These are phyloP conservation scores for Microdon myrmicae DNA, from an alignment of 2,888 invertebrate species.

Conservation along the genomic window DNA sequence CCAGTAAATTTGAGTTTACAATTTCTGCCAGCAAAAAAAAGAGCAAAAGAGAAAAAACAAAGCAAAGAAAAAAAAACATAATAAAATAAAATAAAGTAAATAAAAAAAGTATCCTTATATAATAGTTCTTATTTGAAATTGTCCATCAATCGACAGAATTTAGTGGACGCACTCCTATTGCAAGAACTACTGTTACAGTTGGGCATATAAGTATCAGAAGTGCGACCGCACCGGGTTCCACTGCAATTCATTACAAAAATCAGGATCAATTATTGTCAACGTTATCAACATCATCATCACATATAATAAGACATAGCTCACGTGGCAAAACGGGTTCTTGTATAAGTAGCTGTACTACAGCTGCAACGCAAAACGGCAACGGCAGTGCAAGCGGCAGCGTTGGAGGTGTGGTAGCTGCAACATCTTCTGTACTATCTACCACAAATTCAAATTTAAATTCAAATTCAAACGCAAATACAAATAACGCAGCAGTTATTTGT, in stretches of 20 bases:
- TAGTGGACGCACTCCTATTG: constrained; percentile 8
- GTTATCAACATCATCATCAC: constrained; percentile 56
- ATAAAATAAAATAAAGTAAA: constrained; percentile 67
- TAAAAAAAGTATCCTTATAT: too few relatives aligned
- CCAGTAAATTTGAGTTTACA: background rate
- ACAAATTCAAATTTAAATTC: constrained; percentile 24
- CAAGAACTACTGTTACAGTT: constrained; percentile 2
- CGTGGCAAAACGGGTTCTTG: constrained; percentile 68
- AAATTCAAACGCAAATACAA: constrained; percentile 26
- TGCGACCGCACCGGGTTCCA: constrained; percentile 9
- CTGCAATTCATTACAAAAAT: constrained; percentile 40
- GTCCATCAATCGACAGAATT: constrained; percentile 58
- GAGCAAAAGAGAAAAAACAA: background rate
- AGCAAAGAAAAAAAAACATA: background rate
- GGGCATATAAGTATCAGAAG: constrained; percentile 6
- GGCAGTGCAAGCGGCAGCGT: constrained; percentile 57
- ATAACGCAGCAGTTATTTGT: constrained; percentile 43
- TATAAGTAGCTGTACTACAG: constrained; percentile 61
- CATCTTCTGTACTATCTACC: constrained; percentile 52
- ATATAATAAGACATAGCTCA: constrained; percentile 65
- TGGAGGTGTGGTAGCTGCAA: constrained; percentile 53
- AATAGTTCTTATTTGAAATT: constrained; percentile 71
- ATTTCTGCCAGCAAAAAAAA: background rate
- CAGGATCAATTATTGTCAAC: constrained; percentile 27
- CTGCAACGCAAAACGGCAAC: constrained; percentile 61